Evolutionary conservation across 2,888 invertebrate genomes (phyloP), one percentile per base, ranked within the genome.

Genomic region (Charanyca ferruginea): DNA sequence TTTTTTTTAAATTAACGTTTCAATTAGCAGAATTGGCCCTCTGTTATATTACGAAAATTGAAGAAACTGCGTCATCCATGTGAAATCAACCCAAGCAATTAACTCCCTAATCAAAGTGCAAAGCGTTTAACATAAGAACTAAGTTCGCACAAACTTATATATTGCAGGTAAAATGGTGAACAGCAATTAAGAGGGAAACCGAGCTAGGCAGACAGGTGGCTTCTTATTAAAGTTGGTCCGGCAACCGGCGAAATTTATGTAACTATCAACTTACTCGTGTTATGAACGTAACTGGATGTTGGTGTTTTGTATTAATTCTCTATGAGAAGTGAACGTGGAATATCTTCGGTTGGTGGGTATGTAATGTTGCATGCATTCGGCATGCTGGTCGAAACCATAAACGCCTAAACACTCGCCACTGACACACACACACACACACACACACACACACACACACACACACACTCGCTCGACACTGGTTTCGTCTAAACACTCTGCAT

Each of bases 171-270:
- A 80, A 80, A 80, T 66, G 71, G 66, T 80, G 78, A 85, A 86
- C 83, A 83, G 88, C 88, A 92, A 93, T 93, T 92, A 93, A 91
- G 91, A 87, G 87, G 83, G 42, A 86, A 89, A 89, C 87, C 84
- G 80, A 80, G 60, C 83, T 78, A 48, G 77, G 83, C 73, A 87
- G 91, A 91, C 93, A 93, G 94, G 90, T 93, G 92, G 90, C 87
- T 89, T 89, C 90, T 93, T 93, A 94, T 93, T 94, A 93, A 94
- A 93, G 83, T 89, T 87, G 52, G 72, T 77, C 83, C 79, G 72
- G 81, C 81, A 84, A 74, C 65, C 72, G 80, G 80, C 79, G 86
- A 86, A 90, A 90, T 89, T 91, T 90, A 91, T 90, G 54, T 77
- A 55, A 73, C 65, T 73, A 73, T 70, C 77, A 73, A 64, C 72